Base-by-base conservation (phyloP, 2,888 invertebrate genomes). In the Thymelicus lineola region DNA sequence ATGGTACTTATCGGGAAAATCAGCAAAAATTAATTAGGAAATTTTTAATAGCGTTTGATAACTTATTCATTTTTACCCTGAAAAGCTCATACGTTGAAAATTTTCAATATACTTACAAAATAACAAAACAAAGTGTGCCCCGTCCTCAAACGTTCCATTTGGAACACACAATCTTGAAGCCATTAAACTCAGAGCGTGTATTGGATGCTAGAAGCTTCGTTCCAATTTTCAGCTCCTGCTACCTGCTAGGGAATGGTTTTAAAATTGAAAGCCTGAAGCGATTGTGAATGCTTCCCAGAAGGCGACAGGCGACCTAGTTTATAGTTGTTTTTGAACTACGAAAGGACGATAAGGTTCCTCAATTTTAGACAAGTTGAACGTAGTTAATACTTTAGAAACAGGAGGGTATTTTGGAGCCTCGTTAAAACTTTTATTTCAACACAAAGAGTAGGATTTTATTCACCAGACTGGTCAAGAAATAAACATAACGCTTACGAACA, bases 251-350 rank as follows among this genome's bases (percentile, higher is more conserved):
- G 63, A 15, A 63, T 53, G 69, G 59, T 36, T 70, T 70, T 70
- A 57, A 70, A 70, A 70, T 70, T 70, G 64, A 59, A 70, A 64
- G 64, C 69, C 42, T 58, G 58, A 36, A 69, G 63, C 65, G 28
- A 58, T 28, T 63, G 68, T 69, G 28, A 69, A 63, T 63, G 63
- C 48, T 69, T 68, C 62, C 50, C 63, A 68, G 68, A 63, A 20
- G 50, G 42, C 17, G 60, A 28, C 28, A 28, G 28, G 28, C 48
- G 35, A 55, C 53, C 53, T 12, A 53, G 20, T 53, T 53, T 53
- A 5, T 12, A 42, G 42, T 42, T 10, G 12, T 10, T 20, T 53
- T n/a, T 50, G 14, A 2, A 7, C 14, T 50, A 17, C 17, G 28
- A 28, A 20, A 20, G 20, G 10, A 53, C 53, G 9, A 53, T 53